These are phyloP conservation scores for Eulithis prunata DNA, from an alignment of 2,888 invertebrate species.

Conservation along the genomic window DNA sequence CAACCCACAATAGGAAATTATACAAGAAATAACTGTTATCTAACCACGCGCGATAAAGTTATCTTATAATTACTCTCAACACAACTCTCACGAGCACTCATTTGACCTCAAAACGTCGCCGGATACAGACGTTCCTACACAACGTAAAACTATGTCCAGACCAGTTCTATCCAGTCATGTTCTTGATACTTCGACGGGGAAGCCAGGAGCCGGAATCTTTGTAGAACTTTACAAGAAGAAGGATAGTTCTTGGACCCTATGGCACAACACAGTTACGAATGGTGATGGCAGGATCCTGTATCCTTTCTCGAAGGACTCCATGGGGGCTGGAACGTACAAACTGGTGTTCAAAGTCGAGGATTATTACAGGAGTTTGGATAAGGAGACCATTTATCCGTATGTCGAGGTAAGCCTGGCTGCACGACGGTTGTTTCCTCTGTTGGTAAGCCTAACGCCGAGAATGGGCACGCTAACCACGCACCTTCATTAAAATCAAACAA, in stretches of 20 bases:
- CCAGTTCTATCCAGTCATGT: slow-evolving; percentile 90
- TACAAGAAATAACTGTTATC: slow-evolving; percentile 9
- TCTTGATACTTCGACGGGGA: slow-evolving; percentile 88
- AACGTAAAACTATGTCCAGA: slow-evolving; percentile 61
- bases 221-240: slow-evolving; percentile 88
- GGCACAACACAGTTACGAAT: slow-evolving; percentile 86
- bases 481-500: too few species aligned
- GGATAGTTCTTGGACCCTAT: slow-evolving; percentile 87
- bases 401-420: slow-evolving; percentile 84
- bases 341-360: slow-evolving; percentile 89
- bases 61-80: slow-evolving; percentile 10
- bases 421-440: too few species aligned
- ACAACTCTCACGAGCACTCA: slow-evolving; percentile 3
- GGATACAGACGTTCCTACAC: background rate
- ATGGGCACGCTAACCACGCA: too few species aligned
- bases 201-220: slow-evolving; percentile 86
- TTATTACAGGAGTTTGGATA: slow-evolving; percentile 86
- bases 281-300: slow-evolving; percentile 87
- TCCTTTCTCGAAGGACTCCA: slow-evolving; percentile 84
- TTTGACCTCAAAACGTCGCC: slow-evolving; percentile 20
- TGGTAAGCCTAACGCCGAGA: too few species aligned
- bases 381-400: slow-evolving; percentile 89
- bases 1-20: too few species aligned
- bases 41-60: slow-evolving; percentile 28
- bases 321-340: slow-evolving; percentile 89